A percentile compares a stretch with the other conserved stretches of the same genome.
Conservation (phyloP, 2,797 vertebrate genomes). For the Saxicola maurus region DNA sequence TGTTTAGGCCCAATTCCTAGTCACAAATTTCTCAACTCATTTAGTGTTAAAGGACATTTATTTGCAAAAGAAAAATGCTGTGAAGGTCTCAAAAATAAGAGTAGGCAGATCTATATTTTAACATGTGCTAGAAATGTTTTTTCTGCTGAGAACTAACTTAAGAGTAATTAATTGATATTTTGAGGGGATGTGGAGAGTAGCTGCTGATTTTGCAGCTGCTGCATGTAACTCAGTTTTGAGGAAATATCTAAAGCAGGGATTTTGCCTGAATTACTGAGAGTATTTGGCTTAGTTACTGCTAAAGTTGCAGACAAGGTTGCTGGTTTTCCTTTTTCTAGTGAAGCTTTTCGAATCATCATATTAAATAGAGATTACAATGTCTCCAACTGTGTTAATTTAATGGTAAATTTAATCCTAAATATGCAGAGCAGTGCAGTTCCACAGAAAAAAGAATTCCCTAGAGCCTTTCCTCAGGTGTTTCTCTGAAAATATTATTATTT, state of each 20-base stretch:
- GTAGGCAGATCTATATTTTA: neutral
- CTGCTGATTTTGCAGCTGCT: conserved; percentile 27
- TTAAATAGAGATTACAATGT: conserved; percentile 38
- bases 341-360: conserved; percentile 32
- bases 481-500: conserved; percentile 18
- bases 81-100: neutral
- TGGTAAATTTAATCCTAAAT: conserved; percentile 63
- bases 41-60: neutral
- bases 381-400: conserved; percentile 53
- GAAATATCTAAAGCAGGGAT: conserved; percentile 15
- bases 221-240: conserved; percentile 18
- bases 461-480: neutral
- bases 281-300: conserved; percentile 35
- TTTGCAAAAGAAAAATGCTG: neutral
- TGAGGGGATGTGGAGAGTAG: neutral
- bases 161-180: conserved; percentile 7
- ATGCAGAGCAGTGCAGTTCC: conserved; percentile 7
- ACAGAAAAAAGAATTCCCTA: neutral
- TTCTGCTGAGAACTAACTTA: neutral
- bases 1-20: neutral
- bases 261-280: conserved; percentile 27
- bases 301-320: neutral
- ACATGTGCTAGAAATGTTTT: neutral
- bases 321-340: neutral
- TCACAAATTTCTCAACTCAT: neutral